These are phyloP conservation scores for Pachliopta kotzebuea DNA, from an alignment of 2,888 invertebrate genomes.

Conservation along the genomic window DNA sequence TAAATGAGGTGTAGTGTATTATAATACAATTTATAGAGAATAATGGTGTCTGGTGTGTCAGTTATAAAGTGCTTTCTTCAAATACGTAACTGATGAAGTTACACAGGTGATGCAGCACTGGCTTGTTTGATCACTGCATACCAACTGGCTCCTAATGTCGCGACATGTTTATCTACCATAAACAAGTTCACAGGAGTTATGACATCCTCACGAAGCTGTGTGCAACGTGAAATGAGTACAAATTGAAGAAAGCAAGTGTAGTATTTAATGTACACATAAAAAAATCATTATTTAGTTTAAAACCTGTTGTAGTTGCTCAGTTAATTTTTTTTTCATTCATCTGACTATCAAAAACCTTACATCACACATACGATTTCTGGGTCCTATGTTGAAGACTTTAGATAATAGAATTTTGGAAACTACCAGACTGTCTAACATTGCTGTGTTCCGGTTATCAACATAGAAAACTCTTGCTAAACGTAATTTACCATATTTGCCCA, in stretches of 20 bases:
- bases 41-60: constrained; percentile 12
- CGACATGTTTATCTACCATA: constrained; percentile 33
- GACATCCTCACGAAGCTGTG: constrained; percentile 11
- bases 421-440: too few species aligned
- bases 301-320: too few species aligned
- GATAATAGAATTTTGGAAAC: too few species aligned
- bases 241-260: not conserved
- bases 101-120: constrained; percentile 49
- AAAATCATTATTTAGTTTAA: not conserved
- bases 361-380: too few species aligned
- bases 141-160: constrained; percentile 35
- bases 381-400: too few species aligned
- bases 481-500: too few species aligned
- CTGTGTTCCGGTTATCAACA: too few species aligned
- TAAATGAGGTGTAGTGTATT: not conserved
- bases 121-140: constrained; percentile 49
- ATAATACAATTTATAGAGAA: constrained; percentile 6
- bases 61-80: constrained; percentile 29
- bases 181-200: constrained; percentile 29
- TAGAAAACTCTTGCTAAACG: too few species aligned
- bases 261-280: not conserved
- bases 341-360: too few species aligned
- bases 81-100: constrained; percentile 43
- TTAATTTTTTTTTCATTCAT: too few species aligned
- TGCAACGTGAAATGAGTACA: not conserved